Percentiles rank a stretch among this genome's conserved stretches.
phyloP scores from a whole-genome alignment of 2,113 vertebrate species.

The Trichomycterus rosablanca region DNA sequence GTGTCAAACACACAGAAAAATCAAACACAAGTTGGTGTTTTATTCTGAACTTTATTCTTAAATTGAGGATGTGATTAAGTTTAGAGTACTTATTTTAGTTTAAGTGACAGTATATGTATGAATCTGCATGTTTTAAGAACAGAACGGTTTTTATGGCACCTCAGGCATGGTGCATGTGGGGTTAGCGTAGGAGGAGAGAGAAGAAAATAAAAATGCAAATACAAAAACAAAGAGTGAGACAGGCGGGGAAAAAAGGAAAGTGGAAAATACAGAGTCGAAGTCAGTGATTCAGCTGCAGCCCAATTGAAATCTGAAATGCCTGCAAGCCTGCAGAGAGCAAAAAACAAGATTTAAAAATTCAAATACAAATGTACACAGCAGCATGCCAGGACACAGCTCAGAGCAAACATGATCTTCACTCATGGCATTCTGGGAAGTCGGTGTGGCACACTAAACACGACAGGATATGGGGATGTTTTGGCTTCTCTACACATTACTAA shows the following conservation, averaged over 20 bases:
- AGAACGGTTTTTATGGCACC: conserved; percentile 24
- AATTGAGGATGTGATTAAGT: no score
- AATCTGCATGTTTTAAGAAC: conserved; percentile 4
- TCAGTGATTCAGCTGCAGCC: conserved; percentile 30
- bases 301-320: conserved; percentile 17
- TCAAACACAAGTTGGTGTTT: no score
- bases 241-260: conserved; percentile 11
- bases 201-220: conserved; percentile 9
- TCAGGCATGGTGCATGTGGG: conserved; percentile 51
- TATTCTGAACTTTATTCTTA: no score
- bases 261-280: conserved; percentile 22
- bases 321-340: conserved; percentile 19
- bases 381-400: conserved; percentile 22
- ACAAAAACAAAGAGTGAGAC: conserved; percentile 8
- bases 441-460: conserved; percentile 8
- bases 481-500: conserved; percentile 25
- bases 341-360: neutral
- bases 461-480: conserved; percentile 18
- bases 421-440: conserved; percentile 29
- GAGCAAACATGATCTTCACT: conserved; percentile 17
- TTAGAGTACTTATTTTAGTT: neutral
- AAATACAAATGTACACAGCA: conserved; percentile 10
- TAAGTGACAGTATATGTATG: neutral
- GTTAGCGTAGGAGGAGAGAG: conserved; percentile 54
- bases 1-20: no score